A percentile compares a stretch with the other conserved stretches of the same genome.
Conservation (phyloP, 2,888 invertebrate species). For the Gastracanthus pulcherrimus region DNA sequence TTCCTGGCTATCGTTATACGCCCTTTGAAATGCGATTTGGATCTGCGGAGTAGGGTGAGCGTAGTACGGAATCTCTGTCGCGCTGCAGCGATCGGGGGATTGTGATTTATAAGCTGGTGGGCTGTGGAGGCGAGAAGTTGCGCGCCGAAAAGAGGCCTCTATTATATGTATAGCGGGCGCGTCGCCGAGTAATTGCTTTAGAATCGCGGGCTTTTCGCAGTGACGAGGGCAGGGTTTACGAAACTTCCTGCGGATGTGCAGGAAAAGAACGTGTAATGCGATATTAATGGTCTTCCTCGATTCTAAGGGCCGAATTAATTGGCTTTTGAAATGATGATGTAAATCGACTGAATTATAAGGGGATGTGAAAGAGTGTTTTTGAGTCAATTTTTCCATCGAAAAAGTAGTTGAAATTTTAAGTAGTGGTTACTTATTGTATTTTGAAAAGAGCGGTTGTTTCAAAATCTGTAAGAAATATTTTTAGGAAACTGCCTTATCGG, state of each 20-base stretch:
- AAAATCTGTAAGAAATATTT: no score
- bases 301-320: background rate
- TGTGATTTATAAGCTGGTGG: slow-evolving; percentile 7
- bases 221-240: background rate
- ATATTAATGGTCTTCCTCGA: background rate
- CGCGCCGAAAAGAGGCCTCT: background rate
- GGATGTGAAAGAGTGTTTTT: no score
- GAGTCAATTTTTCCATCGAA: no score
- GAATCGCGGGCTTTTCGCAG: background rate
- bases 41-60: slow-evolving; percentile 37
- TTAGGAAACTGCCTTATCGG: no score
- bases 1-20: slow-evolving; percentile 41
- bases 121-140: background rate
- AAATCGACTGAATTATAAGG: no score
- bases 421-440: no score
- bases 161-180: background rate
- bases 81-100: background rate
- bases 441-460: no score
- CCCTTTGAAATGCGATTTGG: slow-evolving; percentile 72
- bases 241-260: background rate
- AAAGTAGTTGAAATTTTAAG: no score
- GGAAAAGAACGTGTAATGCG: no score
- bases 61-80: background rate
- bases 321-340: background rate
- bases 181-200: no score